Base-by-base conservation (phyloP, 2,113 vertebrate genomes). In the Callorhinus ursinus region DNA sequence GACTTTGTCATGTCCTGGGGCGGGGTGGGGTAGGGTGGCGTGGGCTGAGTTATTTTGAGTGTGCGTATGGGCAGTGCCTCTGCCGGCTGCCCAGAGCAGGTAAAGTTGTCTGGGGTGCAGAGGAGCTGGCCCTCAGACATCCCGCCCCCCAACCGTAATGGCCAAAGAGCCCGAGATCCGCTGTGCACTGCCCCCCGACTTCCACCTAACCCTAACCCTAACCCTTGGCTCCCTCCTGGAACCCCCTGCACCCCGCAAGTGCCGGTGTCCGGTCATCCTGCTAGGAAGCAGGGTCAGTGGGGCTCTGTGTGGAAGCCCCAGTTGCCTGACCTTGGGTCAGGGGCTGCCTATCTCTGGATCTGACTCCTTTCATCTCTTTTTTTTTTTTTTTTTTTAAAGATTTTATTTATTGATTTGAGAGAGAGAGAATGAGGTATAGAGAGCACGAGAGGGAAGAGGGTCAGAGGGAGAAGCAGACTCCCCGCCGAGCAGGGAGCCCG, bases 131-230 rank as follows among this genome's bases (percentile, higher is more conserved):
- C 26, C 71, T n/a, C 42, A 49, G 65, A 71, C 51, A 22, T 21
- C 16, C 28, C 22, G 3, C 5, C 21, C 7, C 7, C 31, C 1
- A 0, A 31, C 28, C 22, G 19, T 49, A 12, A 4, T 28, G 59
- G 13, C 49, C 16, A 26, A 36, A 14, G n/a, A 69, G 83, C 33
- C 19, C 1, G 9, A 33, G 49, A 49, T 59, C 49, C 33, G 51
- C 61, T 18, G 49, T 3, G 46, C 61, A 28, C 21, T 12, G 22
- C 4, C 19, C n/a, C 8, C 6, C 33, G n/a, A 46, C 13, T 15
- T 24, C 4, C 24, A 39, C 39, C 39, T 39, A 39, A 39, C 39
- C 39, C 39, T 39, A 39, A 39, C 39, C 39, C 39, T 39, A 39
- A 39, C 39, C 16, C 28, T 55, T 18, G 14, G n/a, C 24, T 53